Percentiles rank a stretch among this genome's conserved stretches.
phyloP scores from a whole-genome alignment of 2,888 invertebrate species.

The Thysanoteuthis rhombus region DNA sequence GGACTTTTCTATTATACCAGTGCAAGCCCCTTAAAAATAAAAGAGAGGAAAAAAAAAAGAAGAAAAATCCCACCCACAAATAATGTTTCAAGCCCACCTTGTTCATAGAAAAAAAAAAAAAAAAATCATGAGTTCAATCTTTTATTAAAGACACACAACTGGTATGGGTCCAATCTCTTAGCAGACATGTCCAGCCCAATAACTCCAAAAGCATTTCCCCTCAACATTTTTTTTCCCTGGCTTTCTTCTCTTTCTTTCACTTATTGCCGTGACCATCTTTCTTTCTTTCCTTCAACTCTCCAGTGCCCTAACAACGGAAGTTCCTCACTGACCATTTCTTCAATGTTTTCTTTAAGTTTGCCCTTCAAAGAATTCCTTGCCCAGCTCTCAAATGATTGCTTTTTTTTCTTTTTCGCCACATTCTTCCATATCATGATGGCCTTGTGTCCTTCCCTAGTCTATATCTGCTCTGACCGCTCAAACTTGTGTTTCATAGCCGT shows the following conservation, averaged over 20 bases:
- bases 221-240: background rate
- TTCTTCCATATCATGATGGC: background rate
- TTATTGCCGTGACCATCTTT: background rate
- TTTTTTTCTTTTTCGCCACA: background rate
- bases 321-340: background rate
- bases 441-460: background rate
- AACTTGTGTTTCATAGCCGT: no score
- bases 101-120: background rate
- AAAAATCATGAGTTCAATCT: background rate
- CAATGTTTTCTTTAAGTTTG: background rate
- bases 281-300: background rate
- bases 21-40: background rate
- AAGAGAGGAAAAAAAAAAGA: background rate
- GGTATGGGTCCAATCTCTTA: background rate
- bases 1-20: background rate
- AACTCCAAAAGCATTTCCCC: background rate
- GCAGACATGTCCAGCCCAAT: background rate
- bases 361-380: background rate
- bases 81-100: background rate
- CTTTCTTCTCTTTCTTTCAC: background rate
- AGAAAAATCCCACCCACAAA: background rate
- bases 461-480: background rate
- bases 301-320: background rate
- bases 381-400: background rate
- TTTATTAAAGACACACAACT: background rate